Percentiles rank a stretch among this genome's conserved stretches.
phyloP scores from a whole-genome alignment of 1,140 invertebrate species.

The Ylistrum balloti region DNA sequence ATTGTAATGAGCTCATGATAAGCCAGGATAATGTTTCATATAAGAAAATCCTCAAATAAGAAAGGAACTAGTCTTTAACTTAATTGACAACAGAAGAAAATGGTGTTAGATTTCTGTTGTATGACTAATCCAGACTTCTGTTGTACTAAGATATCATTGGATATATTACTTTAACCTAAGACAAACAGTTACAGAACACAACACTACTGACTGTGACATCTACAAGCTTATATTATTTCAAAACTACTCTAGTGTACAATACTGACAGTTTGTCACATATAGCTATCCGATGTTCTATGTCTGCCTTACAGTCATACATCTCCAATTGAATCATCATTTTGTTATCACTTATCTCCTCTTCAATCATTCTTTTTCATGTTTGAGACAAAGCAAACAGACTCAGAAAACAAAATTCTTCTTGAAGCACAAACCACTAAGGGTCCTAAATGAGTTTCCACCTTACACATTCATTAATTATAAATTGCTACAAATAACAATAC shows the following conservation, averaged over 20 bases:
- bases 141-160: background rate
- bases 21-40: background rate
- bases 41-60: no score
- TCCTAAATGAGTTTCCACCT: background rate
- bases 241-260: background rate
- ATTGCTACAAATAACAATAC: background rate
- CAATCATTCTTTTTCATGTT: slow-evolving; percentile 35
- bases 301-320: background rate
- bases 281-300: background rate
- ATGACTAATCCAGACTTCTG: background rate
- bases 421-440: background rate
- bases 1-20: no score
- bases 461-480: slow-evolving; percentile 23
- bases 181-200: no score
- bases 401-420: background rate
- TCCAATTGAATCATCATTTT: background rate
- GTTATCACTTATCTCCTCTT: background rate
- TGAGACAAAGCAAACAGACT: background rate
- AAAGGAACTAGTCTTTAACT: background rate
- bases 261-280: background rate
- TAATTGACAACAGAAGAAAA: background rate
- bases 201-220: background rate
- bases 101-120: background rate
- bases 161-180: background rate
- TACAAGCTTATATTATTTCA: background rate